A percentile compares a stretch with the other conserved stretches of the same genome.
phyloP scores from a whole-genome alignment of 2,797 vertebrate genomes.

The Okamejei kenojei region DNA sequence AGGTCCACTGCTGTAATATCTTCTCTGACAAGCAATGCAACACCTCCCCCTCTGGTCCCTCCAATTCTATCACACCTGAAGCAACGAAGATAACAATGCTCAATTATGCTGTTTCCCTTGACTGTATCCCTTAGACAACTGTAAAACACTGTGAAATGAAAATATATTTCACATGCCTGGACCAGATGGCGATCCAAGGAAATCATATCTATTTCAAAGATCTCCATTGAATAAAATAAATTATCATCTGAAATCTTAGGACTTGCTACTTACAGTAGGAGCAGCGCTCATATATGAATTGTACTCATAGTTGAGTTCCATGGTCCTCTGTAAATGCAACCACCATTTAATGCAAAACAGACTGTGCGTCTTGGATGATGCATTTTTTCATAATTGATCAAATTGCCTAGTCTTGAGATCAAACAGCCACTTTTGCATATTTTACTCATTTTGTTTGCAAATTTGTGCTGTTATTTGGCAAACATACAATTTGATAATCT shows the following conservation, averaged over 20 bases:
- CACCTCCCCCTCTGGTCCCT: no score
- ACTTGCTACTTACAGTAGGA: neutral
- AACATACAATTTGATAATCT: slow-evolving; percentile 12
- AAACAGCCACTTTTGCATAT: neutral
- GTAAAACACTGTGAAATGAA: neutral
- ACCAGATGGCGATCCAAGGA: neutral
- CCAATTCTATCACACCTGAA: no score
- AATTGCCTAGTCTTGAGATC: neutral
- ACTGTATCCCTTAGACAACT: neutral
- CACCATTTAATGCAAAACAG: neutral
- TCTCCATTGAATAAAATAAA: neutral
- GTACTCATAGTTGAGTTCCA: neutral
- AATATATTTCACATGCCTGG: slow-evolving; percentile 22
- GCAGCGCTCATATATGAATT: neutral
- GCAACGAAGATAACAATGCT: no score
- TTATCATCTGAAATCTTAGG: neutral
- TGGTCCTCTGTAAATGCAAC: neutral
- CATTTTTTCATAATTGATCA: neutral
- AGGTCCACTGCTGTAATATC: no score
- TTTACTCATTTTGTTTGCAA: neutral
- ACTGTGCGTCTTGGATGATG: neutral
- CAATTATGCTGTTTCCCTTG: neutral
- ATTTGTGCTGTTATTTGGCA: neutral
- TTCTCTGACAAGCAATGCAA: no score
- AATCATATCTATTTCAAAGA: neutral